Base-by-base conservation (phyloP, 2,113 vertebrate species). In the Dasypus novemcinctus region DNA sequence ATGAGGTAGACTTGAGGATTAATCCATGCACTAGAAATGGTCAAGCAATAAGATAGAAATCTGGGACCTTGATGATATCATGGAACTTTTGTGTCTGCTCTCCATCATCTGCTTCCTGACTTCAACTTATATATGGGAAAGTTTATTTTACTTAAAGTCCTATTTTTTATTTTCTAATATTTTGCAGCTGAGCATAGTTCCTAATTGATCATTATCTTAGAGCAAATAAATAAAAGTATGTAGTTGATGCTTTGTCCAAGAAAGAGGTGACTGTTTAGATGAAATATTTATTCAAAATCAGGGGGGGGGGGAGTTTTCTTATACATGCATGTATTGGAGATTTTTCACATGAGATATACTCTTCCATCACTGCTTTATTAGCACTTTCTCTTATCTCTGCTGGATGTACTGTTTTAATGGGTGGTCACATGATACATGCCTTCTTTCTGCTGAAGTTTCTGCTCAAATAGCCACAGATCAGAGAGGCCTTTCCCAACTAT, bases 221-320 rank as follows among this genome's bases (percentile, higher is more conserved):
- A 82, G 25, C 4, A 69, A 43, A 74, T 46, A 90, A 79, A 91
- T n/a, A 7, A 69, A 92, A 96, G 23, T 29, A 57, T 11, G 9
- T 69, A 88, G 49, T 63, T 63, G 54, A 68, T 69, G 18, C 7
- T 81, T 96, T 92, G 84, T 76, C 63, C 6, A 88, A 90, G 93
- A 91, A 85, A 90, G 23, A 75, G 90, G 59, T 74, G 43, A 2
- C 7, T 12, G 38, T 59, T 59, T 83, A 71, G 10, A 29, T 68
- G 59, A 96, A 87, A 95, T 49, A 86, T 25, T 64, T 57, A 81
- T 91, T 87, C 54, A 91, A 31, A 92, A 87, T 36, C 49, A 7
- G 23, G 49, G 41, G 43, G 49, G 41, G 43, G 57, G 12, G 5
- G 52, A 13, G 8, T 72, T 85, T 84, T 82, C 63, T 38, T 36